Percentiles rank a stretch among this genome's conserved stretches.
phyloP scores from a whole-genome alignment of 2,113 vertebrate genomes.

The Cyanocitta stelleri region DNA sequence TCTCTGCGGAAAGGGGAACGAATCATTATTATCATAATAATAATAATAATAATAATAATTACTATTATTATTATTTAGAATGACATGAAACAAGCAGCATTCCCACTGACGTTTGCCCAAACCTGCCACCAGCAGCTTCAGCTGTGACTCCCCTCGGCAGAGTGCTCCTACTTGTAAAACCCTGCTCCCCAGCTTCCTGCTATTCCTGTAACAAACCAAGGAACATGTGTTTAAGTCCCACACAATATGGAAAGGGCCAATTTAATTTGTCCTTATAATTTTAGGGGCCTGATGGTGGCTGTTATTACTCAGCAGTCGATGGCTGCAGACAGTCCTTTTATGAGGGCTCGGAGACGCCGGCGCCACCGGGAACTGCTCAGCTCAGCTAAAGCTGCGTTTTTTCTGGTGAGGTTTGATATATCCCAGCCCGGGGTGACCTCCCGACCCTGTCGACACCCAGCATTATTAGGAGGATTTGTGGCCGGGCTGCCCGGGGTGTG shows the following conservation, averaged over 20 bases:
- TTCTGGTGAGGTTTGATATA: slow-evolving; percentile 30
- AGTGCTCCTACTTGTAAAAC: neutral
- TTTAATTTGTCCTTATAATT: slow-evolving; percentile 60
- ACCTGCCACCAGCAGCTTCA: neutral
- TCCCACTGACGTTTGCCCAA: neutral
- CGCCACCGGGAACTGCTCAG: slow-evolving; percentile 64
- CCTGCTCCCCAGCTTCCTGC: neutral
- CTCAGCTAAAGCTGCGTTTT: slow-evolving; percentile 45
- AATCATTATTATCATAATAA: neutral
- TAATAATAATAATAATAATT: neutral
- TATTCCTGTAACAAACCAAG: neutral
- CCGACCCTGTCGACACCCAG: slow-evolving; percentile 43
- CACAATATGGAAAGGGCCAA: slow-evolving; percentile 18
- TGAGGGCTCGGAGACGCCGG: slow-evolving; percentile 75
- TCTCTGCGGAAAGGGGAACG: neutral
- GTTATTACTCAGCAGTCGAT: slow-evolving; percentile 9
- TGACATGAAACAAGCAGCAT: neutral
- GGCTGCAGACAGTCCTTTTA: slow-evolving; percentile 76
- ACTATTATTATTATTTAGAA: neutral
- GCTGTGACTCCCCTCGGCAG: neutral
- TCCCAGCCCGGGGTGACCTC: slow-evolving; percentile 19
- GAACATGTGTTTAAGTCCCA: neutral
- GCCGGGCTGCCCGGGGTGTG: neutral
- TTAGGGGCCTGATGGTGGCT: slow-evolving; percentile 46
- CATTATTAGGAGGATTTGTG: slow-evolving; percentile 55